Evolutionary conservation across 2,113 vertebrate species (phyloP), one percentile per base, ranked within the genome.

Genomic region (Orcinus orca): DNA sequence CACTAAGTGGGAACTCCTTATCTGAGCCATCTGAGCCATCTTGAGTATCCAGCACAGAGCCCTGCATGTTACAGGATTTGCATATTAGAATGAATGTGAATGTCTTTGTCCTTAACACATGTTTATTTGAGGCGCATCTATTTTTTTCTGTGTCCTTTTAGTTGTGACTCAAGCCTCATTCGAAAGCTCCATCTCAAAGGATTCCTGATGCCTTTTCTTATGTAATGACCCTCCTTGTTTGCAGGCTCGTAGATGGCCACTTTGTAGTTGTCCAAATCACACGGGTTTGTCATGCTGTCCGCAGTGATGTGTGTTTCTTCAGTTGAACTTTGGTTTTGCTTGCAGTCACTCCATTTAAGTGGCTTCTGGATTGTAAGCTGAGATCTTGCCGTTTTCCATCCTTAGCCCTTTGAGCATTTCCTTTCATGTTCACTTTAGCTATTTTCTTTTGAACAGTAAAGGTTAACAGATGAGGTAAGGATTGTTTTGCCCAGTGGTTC

Each of bases 71-170:
- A 26, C 3, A 73, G 33, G 47, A 80, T 83, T 89, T 97, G 73
- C 81, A 44, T 88, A 44, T 89, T 93, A 82, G 47, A 83, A 60
- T 55, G 84, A 80, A 83, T 86, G 55, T 62, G 85, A 60, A 44
- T 86, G 65, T 85, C 73, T 94, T 92, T 88, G 47, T 96, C 90
- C 88, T 97, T 95, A 68, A 83, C 55, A 71, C 67, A 65, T 87
- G 71, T 82, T 86, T 95, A 88, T 74, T 90, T 85, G 91, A 95
- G 73, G 67, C 38, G 44, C 53, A 29, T 81, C 80, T 95, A 23
- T 81, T 94, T 81, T 87, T 92, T 89, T 26, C 68, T 60, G 0
- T 88, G 80, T 92, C 50, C 89, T 97, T 97, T 73, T 14, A 79
- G 47, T 70, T 86, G 23, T 96, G 93, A 97, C 23, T 91, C 76